Evolutionary conservation across 2,113 vertebrate species (phyloP).

Genomic region (Xyliphius kryptos): DNA sequence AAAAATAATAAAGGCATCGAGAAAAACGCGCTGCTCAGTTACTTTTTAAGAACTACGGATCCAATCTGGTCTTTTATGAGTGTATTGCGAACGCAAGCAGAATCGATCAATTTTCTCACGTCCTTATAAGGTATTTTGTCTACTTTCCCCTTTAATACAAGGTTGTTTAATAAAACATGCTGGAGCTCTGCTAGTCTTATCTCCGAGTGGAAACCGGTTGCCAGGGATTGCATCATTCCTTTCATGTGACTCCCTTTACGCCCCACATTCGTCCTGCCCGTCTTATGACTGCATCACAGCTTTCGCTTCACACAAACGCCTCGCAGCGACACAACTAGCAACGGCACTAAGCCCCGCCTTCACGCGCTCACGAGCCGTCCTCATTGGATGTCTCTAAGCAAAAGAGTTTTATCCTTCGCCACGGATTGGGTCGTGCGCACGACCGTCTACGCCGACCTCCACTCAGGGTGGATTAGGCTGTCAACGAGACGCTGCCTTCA

Average conservation of each 20-base stretch:
- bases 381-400: conserved; percentile 72
- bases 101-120: conserved; percentile 63
- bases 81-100: conserved; percentile 50
- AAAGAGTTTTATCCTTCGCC: conserved; percentile 46
- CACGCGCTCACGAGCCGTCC: rapidly evolving
- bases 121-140: conserved; percentile 64
- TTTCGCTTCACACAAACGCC: conserved; percentile 67
- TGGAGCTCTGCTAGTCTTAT: conserved; percentile 74
- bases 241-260: conserved; percentile 78
- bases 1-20: not conserved
- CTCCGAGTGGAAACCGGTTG: conserved; percentile 75
- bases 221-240: conserved; percentile 81
- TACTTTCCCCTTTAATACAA: conserved; percentile 65
- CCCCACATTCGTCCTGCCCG: conserved; percentile 78
- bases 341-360: conserved; percentile 27
- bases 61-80: conserved; percentile 13
- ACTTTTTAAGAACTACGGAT: conserved; percentile 17
- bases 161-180: conserved; percentile 78
- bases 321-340: conserved; percentile 47
- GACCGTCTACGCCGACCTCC: not conserved
- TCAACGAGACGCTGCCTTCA: conserved; percentile 36
- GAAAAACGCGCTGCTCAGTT: conserved; percentile 2
- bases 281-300: conserved; percentile 77
- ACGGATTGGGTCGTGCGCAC: conserved; percentile 28
- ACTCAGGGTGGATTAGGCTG: conserved; percentile 39